phyloP scores from a whole-genome alignment of 2,113 vertebrate genomes.

The Petrocephalus microphthalmus region DNA sequence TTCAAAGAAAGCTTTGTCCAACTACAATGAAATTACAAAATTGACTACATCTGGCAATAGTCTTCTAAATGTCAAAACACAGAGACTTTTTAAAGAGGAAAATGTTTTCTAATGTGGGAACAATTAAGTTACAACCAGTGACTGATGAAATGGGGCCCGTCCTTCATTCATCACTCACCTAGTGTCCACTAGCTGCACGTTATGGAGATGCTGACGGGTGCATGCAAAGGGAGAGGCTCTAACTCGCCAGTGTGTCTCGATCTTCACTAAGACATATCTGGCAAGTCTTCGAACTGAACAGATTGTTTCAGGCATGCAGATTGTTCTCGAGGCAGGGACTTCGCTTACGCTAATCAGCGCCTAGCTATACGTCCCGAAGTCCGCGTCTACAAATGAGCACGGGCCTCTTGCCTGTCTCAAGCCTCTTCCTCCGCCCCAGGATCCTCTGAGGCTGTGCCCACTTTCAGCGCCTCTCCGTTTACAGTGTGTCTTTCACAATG shows the following conservation, averaged over 20 bases:
- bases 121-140: constrained; percentile 51
- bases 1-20: constrained; percentile 40
- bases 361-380: background rate
- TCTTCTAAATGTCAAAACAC: constrained; percentile 48
- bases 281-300: background rate
- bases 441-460: constrained; percentile 41
- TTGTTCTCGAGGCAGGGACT: background rate
- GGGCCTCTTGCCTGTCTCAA: background rate
- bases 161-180: background rate
- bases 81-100: constrained; percentile 50
- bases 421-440: constrained; percentile 24
- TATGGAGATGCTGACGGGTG: background rate
- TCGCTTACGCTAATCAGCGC: background rate
- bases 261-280: background rate
- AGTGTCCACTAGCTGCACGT: background rate
- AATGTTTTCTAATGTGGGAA: constrained; percentile 57
- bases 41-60: constrained; percentile 52
- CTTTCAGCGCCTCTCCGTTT: constrained; percentile 34
- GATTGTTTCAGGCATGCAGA: background rate
- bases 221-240: background rate
- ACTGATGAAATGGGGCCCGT: background rate
- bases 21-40: constrained; percentile 54
- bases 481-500: constrained; percentile 50
- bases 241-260: background rate
- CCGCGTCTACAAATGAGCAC: background rate